Percentiles rank a stretch among this genome's conserved stretches.
Evolutionary conservation across 2,888 invertebrate species (phyloP).

Genomic region (Antheraea yamamai): DNA sequence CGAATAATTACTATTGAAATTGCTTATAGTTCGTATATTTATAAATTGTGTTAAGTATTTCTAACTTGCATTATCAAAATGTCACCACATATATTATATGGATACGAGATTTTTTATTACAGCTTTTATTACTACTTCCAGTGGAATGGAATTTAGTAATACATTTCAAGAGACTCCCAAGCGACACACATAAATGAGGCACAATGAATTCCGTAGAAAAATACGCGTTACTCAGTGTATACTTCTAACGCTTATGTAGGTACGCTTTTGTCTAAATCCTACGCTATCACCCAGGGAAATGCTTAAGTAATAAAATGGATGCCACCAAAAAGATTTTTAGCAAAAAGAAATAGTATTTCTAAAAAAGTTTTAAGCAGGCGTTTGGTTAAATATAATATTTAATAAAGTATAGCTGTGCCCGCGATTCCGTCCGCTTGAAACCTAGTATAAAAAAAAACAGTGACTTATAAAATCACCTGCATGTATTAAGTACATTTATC

Average conservation of each 20-base stretch:
- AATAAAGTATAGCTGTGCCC: no score
- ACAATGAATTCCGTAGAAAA: not conserved
- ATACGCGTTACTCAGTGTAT: not conserved
- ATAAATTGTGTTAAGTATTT: not conserved
- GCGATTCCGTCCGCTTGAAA: no score
- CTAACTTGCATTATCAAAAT: not conserved
- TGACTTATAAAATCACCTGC: no score
- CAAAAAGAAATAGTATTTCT: not conserved
- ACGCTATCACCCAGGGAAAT: not conserved
- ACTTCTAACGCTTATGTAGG: not conserved
- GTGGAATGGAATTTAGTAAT: slow-evolving; percentile 1
- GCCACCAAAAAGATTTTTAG: not conserved
- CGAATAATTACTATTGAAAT: not conserved
- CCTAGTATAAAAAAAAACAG: no score
- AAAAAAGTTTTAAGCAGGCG: not conserved
- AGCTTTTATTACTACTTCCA: not conserved
- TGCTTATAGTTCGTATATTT: not conserved
- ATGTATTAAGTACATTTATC: no score
- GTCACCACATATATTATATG: no score
- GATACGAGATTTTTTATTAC: not conserved
- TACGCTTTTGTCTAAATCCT: not conserved
- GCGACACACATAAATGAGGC: slow-evolving; percentile 3
- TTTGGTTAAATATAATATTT: not conserved
- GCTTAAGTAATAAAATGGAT: not conserved
- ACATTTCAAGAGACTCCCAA: not conserved